Base-by-base conservation (phyloP, 2,888 invertebrate genomes). In the Pristionchus entomophagus region DNA sequence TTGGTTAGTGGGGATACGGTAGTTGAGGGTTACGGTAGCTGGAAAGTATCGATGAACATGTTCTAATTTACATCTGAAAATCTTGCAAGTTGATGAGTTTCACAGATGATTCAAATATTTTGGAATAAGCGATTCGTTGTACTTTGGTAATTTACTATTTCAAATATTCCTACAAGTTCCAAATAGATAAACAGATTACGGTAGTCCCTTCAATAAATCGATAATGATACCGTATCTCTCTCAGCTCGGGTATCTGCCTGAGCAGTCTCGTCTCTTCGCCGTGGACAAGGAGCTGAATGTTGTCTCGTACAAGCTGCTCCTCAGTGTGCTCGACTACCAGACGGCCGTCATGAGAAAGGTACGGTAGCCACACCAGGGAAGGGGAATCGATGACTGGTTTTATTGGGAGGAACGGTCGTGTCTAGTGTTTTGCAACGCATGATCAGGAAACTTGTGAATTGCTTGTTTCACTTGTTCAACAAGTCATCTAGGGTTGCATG, bases 241-340 rank as follows among this genome's bases (percentile, higher is more conserved):
- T 86, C 84, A 92, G 91, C 88, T 93, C 38, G 93, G 93, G 45
- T 93, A 92, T 88, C 90, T 92, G 88, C 87, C 92, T 1, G 92
- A 92, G 93, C 98, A 99, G 93, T 99, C 98, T 95, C 94, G 98
- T 89, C 95, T 99, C 73, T 99, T 99, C 94, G 95, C 99, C 81
- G 97, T 97, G 89, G 99, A 99, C 94, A 99, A 99, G 94, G 99
- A 99, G 95, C 95, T 99, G 88, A 97, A 97, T 92, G 96, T 98
- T 2, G 96, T 97, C 78, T 97, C 97, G 88, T 99, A 97, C 94
- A 94, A 95, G 56, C 94, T 96, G 82, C 95, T 98, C 87, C 95
- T 99, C 73, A 97, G 98, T 1, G 98, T 99, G 19, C 95, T 99
- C 85, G 99, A 99, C 94, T 99, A 99, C 94, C 99, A 99, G 95